A percentile compares a stretch with the other conserved stretches of the same genome.
Conservation (phyloP, 1,140 invertebrate genomes). For the Oncopodura yosiiana region DNA sequence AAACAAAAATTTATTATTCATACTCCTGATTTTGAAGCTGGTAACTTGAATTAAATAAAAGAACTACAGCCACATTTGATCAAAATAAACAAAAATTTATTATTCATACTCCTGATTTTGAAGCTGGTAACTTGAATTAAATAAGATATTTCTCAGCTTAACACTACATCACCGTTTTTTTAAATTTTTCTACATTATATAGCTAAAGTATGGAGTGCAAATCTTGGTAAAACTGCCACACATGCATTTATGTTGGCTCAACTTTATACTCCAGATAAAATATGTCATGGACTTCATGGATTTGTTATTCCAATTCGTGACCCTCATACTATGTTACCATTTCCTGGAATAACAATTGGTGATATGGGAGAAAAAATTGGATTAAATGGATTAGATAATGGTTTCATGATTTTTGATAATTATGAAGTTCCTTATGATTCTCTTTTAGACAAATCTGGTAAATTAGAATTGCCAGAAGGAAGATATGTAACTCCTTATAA, state of each 20-base stretch:
- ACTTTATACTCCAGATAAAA: slow-evolving; percentile 62
- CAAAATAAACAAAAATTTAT: slow-evolving; percentile 62
- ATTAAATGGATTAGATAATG: slow-evolving; percentile 73
- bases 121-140: slow-evolving; percentile 79
- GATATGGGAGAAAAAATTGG: slow-evolving; percentile 76
- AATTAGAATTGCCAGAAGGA: slow-evolving; percentile 75
- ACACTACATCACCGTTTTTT: slow-evolving; percentile 33
- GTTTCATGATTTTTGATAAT: slow-evolving; percentile 67
- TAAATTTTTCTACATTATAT: neutral
- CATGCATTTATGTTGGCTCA: slow-evolving; percentile 83
- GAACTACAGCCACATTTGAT: slow-evolving; percentile 71
- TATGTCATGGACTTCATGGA: slow-evolving; percentile 65
- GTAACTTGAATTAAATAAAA: slow-evolving; percentile 69
- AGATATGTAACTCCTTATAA: slow-evolving; percentile 66
- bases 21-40: slow-evolving; percentile 51
- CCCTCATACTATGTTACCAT: slow-evolving; percentile 55
- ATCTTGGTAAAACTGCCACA: slow-evolving; percentile 68
- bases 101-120: slow-evolving; percentile 69
- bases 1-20: slow-evolving; percentile 49
- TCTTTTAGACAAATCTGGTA: slow-evolving; percentile 75
- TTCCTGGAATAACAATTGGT: slow-evolving; percentile 63
- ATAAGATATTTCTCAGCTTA: slow-evolving; percentile 48
- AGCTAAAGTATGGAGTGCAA: slow-evolving; percentile 33
- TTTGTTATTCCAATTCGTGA: slow-evolving; percentile 71
- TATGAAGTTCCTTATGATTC: slow-evolving; percentile 69